Percentiles rank a stretch among this genome's conserved stretches.
Evolutionary conservation across 92 coral and sea anemone species (phyloP).

Genomic region (Diadumene lineata): DNA sequence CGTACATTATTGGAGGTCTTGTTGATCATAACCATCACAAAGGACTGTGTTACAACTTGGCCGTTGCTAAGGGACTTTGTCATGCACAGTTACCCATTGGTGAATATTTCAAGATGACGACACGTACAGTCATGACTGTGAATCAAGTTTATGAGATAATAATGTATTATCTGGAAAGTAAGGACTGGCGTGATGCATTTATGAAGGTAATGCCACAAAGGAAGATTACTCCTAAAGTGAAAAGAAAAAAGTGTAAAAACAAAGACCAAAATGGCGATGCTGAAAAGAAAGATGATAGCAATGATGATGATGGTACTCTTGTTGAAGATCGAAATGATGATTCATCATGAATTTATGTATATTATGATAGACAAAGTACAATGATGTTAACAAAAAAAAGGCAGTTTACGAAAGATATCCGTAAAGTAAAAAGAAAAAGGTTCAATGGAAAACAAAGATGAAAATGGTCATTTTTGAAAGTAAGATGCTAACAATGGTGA

Average conservation of each 20-base stretch:
- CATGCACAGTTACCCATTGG: constrained; percentile 92
- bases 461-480: too few relatives aligned
- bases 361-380: too few relatives aligned
- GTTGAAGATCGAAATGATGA: background rate
- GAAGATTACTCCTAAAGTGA: constrained; percentile 51
- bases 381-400: too few relatives aligned
- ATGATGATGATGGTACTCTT: background rate
- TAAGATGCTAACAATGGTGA: too few relatives aligned
- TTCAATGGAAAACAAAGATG: too few relatives aligned
- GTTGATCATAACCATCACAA: constrained; percentile 97
- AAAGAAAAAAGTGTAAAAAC: constrained; percentile 11
- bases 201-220: constrained; percentile 79
- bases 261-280: too few relatives aligned
- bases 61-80: constrained; percentile 61
- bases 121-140: constrained; percentile 83
- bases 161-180: constrained; percentile 70
- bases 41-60: constrained; percentile 79
- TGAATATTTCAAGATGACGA: constrained; percentile 74
- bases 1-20: constrained; percentile 89
- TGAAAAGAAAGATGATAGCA: constrained; percentile 12
- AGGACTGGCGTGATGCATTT: constrained; percentile 87
- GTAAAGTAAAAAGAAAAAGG: too few relatives aligned
- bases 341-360: background rate
- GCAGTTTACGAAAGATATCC: too few relatives aligned
- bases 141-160: constrained; percentile 95